Evolutionary conservation across 2,888 invertebrate genomes (phyloP).

Genomic region (Chrysotoxum bicinctum): DNA sequence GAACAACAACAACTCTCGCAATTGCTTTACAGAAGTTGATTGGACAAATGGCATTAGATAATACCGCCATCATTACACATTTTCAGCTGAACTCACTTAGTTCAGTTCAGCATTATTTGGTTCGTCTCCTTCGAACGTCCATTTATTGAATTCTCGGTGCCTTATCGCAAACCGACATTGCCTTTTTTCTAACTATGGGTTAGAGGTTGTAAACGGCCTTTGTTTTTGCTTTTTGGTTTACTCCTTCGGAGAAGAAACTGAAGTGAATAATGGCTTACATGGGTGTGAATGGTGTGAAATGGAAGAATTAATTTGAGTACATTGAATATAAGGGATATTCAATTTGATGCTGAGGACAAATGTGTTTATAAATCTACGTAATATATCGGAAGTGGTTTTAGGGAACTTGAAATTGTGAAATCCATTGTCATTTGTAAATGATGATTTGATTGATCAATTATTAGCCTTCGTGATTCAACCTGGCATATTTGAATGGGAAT

Average conservation of each 20-base stretch:
- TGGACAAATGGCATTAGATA: constrained; percentile 60
- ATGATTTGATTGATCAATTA: no score
- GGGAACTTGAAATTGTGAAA: no score
- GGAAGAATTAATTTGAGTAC: background rate
- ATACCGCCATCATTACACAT: constrained; percentile 27
- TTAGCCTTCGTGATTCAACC: no score
- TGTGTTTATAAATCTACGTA: background rate
- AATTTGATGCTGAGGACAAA: background rate
- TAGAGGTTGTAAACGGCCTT: constrained; percentile 34
- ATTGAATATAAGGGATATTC: background rate
- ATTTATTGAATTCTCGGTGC: constrained; percentile 20
- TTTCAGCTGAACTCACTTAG: constrained; percentile 35
- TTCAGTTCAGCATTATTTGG: constrained; percentile 36
- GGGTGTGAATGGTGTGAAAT: background rate
- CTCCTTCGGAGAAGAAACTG: background rate
- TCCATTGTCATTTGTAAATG: no score
- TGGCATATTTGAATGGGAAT: no score
- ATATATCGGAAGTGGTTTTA: no score
- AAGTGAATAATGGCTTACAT: constrained; percentile 11
- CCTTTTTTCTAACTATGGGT: constrained; percentile 46
- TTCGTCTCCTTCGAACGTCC: constrained; percentile 21
- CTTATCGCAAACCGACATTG: constrained; percentile 30
- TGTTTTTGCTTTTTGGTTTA: background rate
- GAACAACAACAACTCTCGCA: background rate
- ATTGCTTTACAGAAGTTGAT: constrained; percentile 52